These are phyloP conservation scores for Gila robusta DNA, from an alignment of 2,797 vertebrate species.

Conservation along the genomic window DNA sequence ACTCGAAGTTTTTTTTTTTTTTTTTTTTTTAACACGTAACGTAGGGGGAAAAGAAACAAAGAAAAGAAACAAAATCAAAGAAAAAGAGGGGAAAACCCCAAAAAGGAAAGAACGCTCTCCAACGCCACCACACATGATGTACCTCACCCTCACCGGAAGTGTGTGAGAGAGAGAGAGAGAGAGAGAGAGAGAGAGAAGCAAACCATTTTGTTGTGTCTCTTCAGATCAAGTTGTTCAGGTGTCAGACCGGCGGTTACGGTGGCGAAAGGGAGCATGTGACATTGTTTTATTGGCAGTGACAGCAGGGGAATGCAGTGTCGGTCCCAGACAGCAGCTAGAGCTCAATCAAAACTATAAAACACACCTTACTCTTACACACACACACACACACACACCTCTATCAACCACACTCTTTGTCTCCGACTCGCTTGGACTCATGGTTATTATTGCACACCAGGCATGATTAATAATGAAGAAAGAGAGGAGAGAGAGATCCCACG, in stretches of 20 bases:
- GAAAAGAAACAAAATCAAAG: too few species aligned
- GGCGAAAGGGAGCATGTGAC: conserved; percentile 20
- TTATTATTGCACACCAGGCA: conserved; percentile 8
- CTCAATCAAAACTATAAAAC: conserved; percentile 56
- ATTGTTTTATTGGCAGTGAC: conserved; percentile 54
- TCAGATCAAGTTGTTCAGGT: conserved; percentile 52
- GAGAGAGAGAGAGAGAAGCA: not conserved
- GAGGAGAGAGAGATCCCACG: not conserved
- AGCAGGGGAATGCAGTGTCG: conserved; percentile 52
- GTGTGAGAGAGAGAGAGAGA: too few species aligned
- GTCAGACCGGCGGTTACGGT: conserved; percentile 38
- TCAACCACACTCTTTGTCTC: not conserved
- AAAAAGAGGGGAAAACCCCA: too few species aligned
- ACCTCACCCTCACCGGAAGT: too few species aligned
- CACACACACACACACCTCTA: not conserved
- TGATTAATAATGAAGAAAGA: conserved; percentile 35
- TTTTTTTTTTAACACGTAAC: too few species aligned
- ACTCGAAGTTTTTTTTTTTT: too few species aligned
- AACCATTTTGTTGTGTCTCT: conserved; percentile 51
- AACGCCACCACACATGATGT: too few species aligned
- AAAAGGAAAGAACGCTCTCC: too few species aligned
- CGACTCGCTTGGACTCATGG: not conserved
- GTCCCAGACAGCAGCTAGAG: conserved; percentile 35
- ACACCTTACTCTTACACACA: conserved; percentile 49
- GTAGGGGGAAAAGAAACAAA: too few species aligned